Conservation (phyloP, 2,113 vertebrate genomes). For the Oriolus oriolus region DNA sequence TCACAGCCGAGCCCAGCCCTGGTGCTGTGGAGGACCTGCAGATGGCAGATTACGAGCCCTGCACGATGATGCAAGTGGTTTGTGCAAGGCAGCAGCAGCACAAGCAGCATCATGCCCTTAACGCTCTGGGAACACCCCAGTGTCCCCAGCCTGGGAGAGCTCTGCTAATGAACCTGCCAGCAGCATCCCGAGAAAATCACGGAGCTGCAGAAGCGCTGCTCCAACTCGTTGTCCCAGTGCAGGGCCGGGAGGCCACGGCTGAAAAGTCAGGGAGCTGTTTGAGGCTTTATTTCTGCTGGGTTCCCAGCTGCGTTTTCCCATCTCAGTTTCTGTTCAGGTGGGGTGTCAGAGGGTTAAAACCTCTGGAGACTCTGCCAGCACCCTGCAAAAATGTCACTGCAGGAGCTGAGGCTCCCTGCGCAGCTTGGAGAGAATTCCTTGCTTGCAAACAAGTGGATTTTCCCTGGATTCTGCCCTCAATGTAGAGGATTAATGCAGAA, state of each 20-base stretch:
- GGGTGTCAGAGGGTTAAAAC: not conserved
- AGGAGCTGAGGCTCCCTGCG: not conserved
- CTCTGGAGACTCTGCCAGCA: not conserved
- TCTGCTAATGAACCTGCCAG: not conserved
- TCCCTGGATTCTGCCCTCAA: not conserved
- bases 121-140: not conserved
- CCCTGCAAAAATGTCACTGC: not conserved
- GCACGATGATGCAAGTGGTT: not conserved
- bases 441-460: not conserved
- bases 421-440: not conserved
- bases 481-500: not conserved
- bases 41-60: not conserved
- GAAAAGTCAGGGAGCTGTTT: not conserved
- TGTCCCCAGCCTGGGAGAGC: conserved; percentile 19
- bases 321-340: not conserved
- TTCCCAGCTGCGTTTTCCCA: accelerated
- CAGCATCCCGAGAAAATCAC: not conserved
- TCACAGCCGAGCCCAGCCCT: not conserved
- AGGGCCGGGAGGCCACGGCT: not conserved
- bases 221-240: not conserved
- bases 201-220: not conserved
- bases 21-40: not conserved
- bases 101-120: conserved; percentile 46
- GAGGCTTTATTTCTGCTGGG: not conserved
- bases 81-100: conserved; percentile 31